Evolutionary conservation across 2,888 invertebrate genomes (phyloP), one percentile per base, ranked within the genome.

Genomic region (Perizoma affinitatum): DNA sequence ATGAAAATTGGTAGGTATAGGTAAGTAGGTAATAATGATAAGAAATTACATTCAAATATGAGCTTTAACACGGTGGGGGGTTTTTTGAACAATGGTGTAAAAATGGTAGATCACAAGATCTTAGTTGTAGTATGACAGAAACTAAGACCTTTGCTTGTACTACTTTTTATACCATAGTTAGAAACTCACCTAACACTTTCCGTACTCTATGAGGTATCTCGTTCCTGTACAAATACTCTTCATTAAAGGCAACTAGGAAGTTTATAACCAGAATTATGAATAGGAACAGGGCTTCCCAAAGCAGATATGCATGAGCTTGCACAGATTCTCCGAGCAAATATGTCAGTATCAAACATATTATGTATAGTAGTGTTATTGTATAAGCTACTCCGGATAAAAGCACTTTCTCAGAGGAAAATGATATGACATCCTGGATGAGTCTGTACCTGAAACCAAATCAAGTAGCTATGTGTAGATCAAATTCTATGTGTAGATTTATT

Each of bases 161-260:
- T n/a, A n/a, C n/a, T n/a, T n/a, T n/a, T n/a, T n/a, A n/a, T n/a
- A n/a, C n/a, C n/a, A n/a, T n/a, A n/a, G n/a, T n/a, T n/a, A n/a
- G n/a, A n/a, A 38, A 80, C 85, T 84, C 69, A 93, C 93, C 88
- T 73, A 92, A 75, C 44, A 92, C 92, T 78, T 92, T 90, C 44
- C 74, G 80, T 54, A 90, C 87, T 80, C 93, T 85, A 73, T 90
- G 89, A 62, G 94, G 92, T 76, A 94, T 91, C 86, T 94, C 94
- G 74, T 93, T 88, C 69, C 84, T 83, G 60, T 88, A 85, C 66
- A 90, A 78, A 71, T 88, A 88, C 69, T 92, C 90, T 76, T 93
- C 93, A 76, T 91, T 91, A 59, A 86, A 86, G 43, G 92, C 90
- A 66, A 93, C 78, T 51, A 87, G 65, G 68, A 92, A 90, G 70